Evolutionary conservation across 2,113 vertebrate genomes (phyloP), one percentile per base, ranked within the genome.

Genomic region (Lepisosteus osseus): DNA sequence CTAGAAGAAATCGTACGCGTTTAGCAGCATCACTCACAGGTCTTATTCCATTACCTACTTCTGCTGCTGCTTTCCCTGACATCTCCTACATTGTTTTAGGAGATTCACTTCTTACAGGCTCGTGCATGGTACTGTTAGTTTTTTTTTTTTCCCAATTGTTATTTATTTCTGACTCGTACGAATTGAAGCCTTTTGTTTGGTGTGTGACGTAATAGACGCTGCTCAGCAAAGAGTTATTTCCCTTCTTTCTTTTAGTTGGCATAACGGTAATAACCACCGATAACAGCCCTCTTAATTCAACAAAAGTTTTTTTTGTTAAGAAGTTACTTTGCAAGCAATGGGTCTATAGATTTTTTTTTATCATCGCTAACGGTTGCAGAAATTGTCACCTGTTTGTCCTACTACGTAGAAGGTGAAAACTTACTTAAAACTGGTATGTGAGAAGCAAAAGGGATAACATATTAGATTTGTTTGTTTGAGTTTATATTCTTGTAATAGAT

Each of bases 11-110:
- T 89, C 79, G 91, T 79, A 91, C 79, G 79, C 62, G 77, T 61
- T 88, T 89, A 86, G 92, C 92, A 89, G 92, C 90, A 87, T 91
- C 96, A 94, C 94, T 95, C 86, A 92, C 94, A 94, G 93, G 93
- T 95, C 96, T 96, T 95, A 97, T 92, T 93, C 91, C 89, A 89
- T 94, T 92, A 92, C 90, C 90, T 90, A 91, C 88, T 29, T 29
- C 29, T 92, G 82, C 91, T 90, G 86, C 86, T 86, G 87, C 93
- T 94, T 92, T 87, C 93, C 87, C 86, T 79, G 90, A 89, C 89
- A 83, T 93, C 87, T 86, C 85, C 91, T 82, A 78, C 83, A 76
- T 84, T 86, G 83, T 86, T 81, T 89, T 80, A 84, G 89, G 90
- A 88, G 88, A 86, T 88, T 55, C 80, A 78, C 80, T 91, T 94